Evolutionary conservation across 2,113 vertebrate genomes (phyloP), one percentile per base, ranked within the genome.

Genomic region (Prionailurus viverrinus): DNA sequence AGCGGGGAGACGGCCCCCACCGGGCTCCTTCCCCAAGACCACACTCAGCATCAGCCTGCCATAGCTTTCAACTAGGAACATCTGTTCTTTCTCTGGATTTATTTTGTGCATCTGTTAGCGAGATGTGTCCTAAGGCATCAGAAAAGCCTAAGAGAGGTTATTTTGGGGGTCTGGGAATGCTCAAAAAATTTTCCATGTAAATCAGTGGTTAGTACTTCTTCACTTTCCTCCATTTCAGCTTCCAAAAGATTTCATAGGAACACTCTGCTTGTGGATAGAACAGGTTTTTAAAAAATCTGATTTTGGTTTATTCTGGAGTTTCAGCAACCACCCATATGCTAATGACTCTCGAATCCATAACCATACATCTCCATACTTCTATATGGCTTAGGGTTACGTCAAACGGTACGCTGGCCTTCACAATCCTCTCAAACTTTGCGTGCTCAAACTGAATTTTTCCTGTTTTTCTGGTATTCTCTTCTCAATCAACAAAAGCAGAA

Each of bases 291-390:
- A 7, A 86, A 85, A 91, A 41, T 51, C 74, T 84, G 21, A 88
- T 95, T 97, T 89, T 84, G 90, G 36, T 80, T 97, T 95, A 61
- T 84, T 93, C 1, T 33, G 90, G 27, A 41, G 39, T 92, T 95
- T 92, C 55, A 80, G 48, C 80, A 79, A 48, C 53, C 63, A 80
- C 19, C 53, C n/a, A 73, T 39, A 68, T 45, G 68, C 31, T 68
- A 88, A 92, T 68, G 83, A 83, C 10, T 25, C n/a, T 53, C 63
- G 94, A 83, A 95, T 91, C 33, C 53, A 63, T 25, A 36, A 48
- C 69, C 79, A 16, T 53, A 66, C 27, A 8, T 84, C 36, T 94
- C 66, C 91, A 93, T 55, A 10, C 16, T 31, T 74, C 14, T 11
- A 36, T 31, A 9, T 41, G 82, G 31, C 9, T 95, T 81, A 90